phyloP scores from a whole-genome alignment of 2,113 vertebrate genomes.

The Heliornis fulica region DNA sequence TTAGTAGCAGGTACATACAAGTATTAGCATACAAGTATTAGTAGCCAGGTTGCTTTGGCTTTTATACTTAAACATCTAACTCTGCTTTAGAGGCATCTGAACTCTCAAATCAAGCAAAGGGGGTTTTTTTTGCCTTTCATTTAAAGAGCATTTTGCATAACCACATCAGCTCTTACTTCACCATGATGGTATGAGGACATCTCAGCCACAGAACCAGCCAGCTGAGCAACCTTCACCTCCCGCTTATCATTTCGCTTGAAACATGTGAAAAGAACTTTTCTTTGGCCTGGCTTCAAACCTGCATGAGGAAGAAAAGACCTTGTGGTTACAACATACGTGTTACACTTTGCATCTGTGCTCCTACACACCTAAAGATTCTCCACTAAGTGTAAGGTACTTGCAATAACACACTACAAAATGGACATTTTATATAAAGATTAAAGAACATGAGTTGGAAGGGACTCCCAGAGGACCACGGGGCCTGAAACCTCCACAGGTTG shows the following conservation, averaged over 20 bases:
- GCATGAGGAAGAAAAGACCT: neutral
- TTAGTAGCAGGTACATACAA: neutral
- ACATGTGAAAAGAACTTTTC: conserved; percentile 94
- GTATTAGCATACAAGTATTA: neutral
- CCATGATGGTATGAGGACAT: conserved; percentile 99
- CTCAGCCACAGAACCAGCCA: conserved; percentile 96
- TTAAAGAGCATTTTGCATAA: neutral
- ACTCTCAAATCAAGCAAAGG: neutral
- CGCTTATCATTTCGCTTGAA: conserved; percentile 95
- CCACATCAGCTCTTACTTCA: conserved; percentile 78
- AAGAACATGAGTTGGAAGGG: too few relatives aligned
- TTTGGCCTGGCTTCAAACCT: conserved; percentile 97
- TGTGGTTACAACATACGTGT: neutral
- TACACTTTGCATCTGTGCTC: neutral
- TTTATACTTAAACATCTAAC: neutral
- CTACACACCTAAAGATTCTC: neutral
- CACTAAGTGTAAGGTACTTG: neutral
- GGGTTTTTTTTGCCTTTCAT: neutral
- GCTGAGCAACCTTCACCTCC: conserved; percentile 96
- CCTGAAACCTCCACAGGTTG: neutral
- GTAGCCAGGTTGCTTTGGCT: neutral
- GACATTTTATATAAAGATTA: neutral
- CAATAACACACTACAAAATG: neutral
- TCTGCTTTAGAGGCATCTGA: neutral
- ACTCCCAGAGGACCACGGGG: too few relatives aligned